Conservation (phyloP, 2,797 vertebrate species). For the Atherinosoma microstoma region DNA sequence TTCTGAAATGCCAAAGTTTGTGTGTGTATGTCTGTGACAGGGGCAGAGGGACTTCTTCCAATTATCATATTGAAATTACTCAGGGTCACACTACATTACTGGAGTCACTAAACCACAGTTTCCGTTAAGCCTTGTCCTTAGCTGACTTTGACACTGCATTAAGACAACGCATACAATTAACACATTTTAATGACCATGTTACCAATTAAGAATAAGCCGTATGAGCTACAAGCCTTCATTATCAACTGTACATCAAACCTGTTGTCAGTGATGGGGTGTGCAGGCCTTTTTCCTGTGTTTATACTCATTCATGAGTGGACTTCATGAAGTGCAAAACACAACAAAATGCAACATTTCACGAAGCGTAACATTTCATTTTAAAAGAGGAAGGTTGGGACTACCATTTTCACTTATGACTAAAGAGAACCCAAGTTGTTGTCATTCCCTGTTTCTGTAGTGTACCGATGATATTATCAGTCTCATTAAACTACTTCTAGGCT, state of each 20-base stretch:
- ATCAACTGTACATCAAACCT: slow-evolving; percentile 53
- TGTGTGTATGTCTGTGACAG: slow-evolving; percentile 2
- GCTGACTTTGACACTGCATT: slow-evolving; percentile 72
- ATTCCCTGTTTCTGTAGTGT: neutral
- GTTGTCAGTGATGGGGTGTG: neutral
- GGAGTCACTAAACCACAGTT: slow-evolving; percentile 48
- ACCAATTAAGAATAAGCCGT: slow-evolving; percentile 73
- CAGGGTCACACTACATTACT: slow-evolving; percentile 70
- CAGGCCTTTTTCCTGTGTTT: neutral
- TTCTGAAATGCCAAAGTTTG: slow-evolving; percentile 41
- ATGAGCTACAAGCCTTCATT: slow-evolving; percentile 51
- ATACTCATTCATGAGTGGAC: neutral
- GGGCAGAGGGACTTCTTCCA: slow-evolving; percentile 60
- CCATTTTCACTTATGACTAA: neutral
- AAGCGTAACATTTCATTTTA: neutral
- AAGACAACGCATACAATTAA: slow-evolving; percentile 75
- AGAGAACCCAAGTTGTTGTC: neutral
- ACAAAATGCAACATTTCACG: neutral
- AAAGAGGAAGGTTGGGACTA: neutral
- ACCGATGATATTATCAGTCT: neutral
- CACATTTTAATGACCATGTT: slow-evolving; percentile 75
- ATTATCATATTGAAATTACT: slow-evolving; percentile 75
- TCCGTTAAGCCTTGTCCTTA: slow-evolving; percentile 65
- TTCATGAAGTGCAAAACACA: neutral
- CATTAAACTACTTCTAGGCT: neutral